Evolutionary conservation across 2,797 vertebrate genomes (phyloP), one percentile per base, ranked within the genome.

Genomic region (Platyrinchus mystaceus): DNA sequence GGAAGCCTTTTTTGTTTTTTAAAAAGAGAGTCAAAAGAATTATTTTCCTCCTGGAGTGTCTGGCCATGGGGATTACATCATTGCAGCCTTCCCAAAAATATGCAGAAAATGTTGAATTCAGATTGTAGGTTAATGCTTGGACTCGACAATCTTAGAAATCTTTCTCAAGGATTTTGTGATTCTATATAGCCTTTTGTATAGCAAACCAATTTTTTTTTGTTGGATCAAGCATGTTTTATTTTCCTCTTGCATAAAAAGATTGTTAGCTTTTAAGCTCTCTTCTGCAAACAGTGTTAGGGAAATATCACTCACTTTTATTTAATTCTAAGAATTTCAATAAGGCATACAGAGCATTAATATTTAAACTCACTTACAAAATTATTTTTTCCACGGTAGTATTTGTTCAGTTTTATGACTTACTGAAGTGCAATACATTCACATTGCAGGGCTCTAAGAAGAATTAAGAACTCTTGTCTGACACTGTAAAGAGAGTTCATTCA

Each of bases 281-380:
- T 89, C 71, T 82, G 63, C 86, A 96, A 96, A 96, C 82, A 97
- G 30, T 66, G 84, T 85, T 82, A 91, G 47, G 53, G 83, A 97
- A 91, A 92, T 89, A 96, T 90, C 89, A 77, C 22, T 95, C 91
- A 62, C 79, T 95, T 96, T 96, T 92, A 94, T 93, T 96, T 94
- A 97, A 96, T 97, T 96, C 83, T 91, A 43, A 87, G 83, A 94
- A 92, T 95, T 96, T 94, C 90, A 96, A 94, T 96, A 94, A 93
- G 62, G 49, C 53, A 23, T 52, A 82, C 6, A 53, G 28, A 79
- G 16, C 77, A 97, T 96, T 96, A 96, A 97, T 96, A 97, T 97
- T 97, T 95, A 96, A 97, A 95, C 47, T 92, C 55, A 68, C 55
- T 95, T 93, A 41, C 56, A 90, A 92, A 95, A 85, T 96, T 87